Evolutionary conservation across 2,113 vertebrate genomes (phyloP), one percentile per base, ranked within the genome.

Genomic region (Saguinus midas): DNA sequence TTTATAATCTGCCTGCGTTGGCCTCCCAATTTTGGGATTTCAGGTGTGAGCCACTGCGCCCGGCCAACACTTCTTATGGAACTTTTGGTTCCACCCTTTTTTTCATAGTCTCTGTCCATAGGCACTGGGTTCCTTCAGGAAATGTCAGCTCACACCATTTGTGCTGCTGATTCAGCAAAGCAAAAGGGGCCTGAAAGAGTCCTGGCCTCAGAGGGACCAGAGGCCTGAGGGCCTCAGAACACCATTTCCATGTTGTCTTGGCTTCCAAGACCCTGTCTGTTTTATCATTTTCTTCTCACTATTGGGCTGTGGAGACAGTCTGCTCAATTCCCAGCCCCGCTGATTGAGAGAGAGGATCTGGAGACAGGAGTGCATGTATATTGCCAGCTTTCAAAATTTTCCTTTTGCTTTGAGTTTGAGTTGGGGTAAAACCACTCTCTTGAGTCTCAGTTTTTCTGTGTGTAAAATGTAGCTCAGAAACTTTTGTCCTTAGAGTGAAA

Each of bases 391-490:
- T 93, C 27, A 35, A 66, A 90, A 78, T 20, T 70, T 64, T 83
- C 43, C 48, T 64, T 52, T 73, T 79, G n/a, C 32, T 85, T 91
- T 90, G 45, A 45, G 20, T 96, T 55, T 89, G 58, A 90, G 7
- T 95, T 89, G 55, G 48, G 55, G 16, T 45, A 84, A 96, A 94
- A 72, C 40, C 7, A 73, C 45, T 80, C 45, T 79, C 40, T 52
- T 52, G 43, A n/a, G 87, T 72, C 58, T 83, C 79, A 80, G 70
- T 90, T 82, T 94, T 95, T 87, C 93, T 88, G 2, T 66, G 61
- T 58, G 6, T 75, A 90, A 95, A 95, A 91, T 18, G 32, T 11
- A 94, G 70, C 43, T 89, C 27, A 64, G 73, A 96, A 92, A 86
- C 75, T 91, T 78, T 32, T 43, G 32, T 87, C 70, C 40, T 84